Conservation (phyloP, 2,113 vertebrate genomes). For the Eurystomus gularis region DNA sequence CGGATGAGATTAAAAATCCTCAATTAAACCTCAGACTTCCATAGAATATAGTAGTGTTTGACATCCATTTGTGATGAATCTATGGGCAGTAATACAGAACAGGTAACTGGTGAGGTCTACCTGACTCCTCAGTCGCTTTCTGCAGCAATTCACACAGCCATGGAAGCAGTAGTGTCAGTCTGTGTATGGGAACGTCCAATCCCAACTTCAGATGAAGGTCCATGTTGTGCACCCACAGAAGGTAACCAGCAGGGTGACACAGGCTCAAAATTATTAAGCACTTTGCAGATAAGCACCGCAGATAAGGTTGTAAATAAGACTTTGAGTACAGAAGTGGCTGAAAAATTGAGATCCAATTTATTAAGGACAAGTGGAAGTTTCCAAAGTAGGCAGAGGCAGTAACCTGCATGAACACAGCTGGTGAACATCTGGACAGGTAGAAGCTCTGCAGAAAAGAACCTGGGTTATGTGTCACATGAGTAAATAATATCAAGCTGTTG, state of each 20-base stretch:
- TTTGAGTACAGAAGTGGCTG: not conserved
- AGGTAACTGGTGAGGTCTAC: not conserved
- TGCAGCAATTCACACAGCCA: not conserved
- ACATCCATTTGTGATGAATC: not conserved
- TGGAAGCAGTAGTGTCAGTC: fast-evolving
- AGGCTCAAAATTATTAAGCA: not conserved
- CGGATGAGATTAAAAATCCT: not conserved
- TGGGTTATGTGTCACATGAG: not conserved
- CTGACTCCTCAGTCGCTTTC: fast-evolving
- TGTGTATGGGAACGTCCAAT: not conserved
- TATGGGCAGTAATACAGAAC: not conserved
- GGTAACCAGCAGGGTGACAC: not conserved
- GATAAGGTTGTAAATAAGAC: not conserved
- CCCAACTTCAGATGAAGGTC: not conserved
- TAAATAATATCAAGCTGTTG: not conserved
- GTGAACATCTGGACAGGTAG: not conserved
- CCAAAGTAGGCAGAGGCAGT: not conserved
- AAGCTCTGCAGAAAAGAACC: not conserved
- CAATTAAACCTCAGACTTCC: not conserved
- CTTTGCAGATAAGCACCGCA: not conserved
- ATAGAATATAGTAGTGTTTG: not conserved
- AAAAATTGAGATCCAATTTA: not conserved
- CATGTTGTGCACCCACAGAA: not conserved
- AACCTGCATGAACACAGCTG: not conserved
- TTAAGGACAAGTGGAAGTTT: not conserved